These are phyloP conservation scores for Drosophila stalkeri DNA, from an alignment of 2,888 invertebrate genomes.

Conservation along the genomic window DNA sequence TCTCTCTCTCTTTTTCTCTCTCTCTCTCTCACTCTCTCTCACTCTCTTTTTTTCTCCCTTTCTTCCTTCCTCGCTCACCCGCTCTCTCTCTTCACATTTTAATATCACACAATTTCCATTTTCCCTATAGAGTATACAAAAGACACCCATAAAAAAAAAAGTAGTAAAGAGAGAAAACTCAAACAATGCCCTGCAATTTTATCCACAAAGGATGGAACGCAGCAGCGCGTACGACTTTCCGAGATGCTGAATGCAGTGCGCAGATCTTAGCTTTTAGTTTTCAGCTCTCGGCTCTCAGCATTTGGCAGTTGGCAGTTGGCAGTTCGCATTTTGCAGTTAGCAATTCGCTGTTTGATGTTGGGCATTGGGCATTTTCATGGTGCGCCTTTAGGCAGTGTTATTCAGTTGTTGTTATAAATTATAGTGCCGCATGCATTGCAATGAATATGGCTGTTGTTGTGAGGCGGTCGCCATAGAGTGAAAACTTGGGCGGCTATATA, in stretches of 20 bases:
- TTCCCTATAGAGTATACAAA: slow-evolving; percentile 54
- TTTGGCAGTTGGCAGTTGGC: slow-evolving; percentile 30
- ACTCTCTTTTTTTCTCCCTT: not conserved
- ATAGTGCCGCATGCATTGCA: slow-evolving; percentile 76
- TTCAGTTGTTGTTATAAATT: slow-evolving; percentile 80
- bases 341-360: slow-evolving; percentile 30
- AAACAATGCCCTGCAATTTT: slow-evolving; percentile 78
- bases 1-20: not conserved
- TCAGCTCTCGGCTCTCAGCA: slow-evolving; percentile 20
- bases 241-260: slow-evolving; percentile 25
- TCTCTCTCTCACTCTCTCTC: too few relatives aligned
- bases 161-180: slow-evolving; percentile 14
- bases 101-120: slow-evolving; percentile 22
- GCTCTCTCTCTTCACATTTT: slow-evolving; percentile 4
- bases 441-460: slow-evolving; percentile 47
- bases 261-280: slow-evolving; percentile 15
- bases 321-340: slow-evolving; percentile 18
- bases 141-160: slow-evolving; percentile 44
- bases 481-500: slow-evolving; percentile 76
- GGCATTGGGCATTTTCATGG: slow-evolving; percentile 55
- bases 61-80: too few relatives aligned
- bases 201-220: slow-evolving; percentile 75
- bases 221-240: slow-evolving; percentile 62
- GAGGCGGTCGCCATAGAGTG: slow-evolving; percentile 59
- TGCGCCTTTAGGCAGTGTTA: slow-evolving; percentile 72